A percentile compares a stretch with the other conserved stretches of the same genome.
Evolutionary conservation across 2,797 vertebrate species (phyloP).

Genomic region (Girardinus metallicus): DNA sequence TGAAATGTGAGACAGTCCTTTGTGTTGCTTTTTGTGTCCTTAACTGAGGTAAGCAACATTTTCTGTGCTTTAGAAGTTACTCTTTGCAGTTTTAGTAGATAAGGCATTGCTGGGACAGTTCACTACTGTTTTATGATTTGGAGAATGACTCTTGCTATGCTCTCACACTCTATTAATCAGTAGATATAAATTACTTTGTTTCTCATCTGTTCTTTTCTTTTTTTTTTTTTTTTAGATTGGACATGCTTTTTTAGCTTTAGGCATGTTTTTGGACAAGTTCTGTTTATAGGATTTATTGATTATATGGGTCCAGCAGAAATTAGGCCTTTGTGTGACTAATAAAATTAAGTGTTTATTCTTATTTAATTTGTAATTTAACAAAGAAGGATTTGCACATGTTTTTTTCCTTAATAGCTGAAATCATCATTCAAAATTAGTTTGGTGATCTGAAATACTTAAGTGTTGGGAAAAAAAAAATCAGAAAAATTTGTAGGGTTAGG

Average conservation of each 20-base stretch:
- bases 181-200: background rate
- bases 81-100: background rate
- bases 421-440: background rate
- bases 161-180: background rate
- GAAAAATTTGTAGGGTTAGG: background rate
- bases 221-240: background rate
- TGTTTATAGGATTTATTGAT: background rate
- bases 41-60: background rate
- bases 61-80: background rate
- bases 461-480: background rate
- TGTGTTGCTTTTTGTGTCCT: background rate
- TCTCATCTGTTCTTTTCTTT: background rate
- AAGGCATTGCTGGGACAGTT: background rate
- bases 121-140: background rate
- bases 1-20: background rate
- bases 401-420: background rate
- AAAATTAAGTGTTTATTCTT: background rate
- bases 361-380: background rate
- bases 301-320: background rate
- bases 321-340: background rate
- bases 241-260: background rate
- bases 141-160: background rate
- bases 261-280: background rate
- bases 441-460: background rate
- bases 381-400: too few species aligned